phyloP scores from a whole-genome alignment of 2,888 invertebrate genomes.

The Argynnis bischoffii region DNA sequence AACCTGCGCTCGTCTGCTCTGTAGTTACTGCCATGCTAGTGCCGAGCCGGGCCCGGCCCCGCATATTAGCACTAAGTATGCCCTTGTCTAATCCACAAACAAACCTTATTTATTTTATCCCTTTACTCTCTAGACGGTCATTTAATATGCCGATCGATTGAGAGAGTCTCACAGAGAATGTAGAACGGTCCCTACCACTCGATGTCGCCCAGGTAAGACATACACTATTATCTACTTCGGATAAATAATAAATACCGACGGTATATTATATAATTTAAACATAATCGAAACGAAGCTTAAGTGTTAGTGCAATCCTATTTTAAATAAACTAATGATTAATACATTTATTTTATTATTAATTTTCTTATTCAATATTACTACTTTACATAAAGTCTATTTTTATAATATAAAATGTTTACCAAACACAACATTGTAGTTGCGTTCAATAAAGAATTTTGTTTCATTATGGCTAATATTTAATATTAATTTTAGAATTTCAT shows the following conservation, averaged over 20 bases:
- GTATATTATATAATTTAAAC: neutral
- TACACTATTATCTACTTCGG: slow-evolving; percentile 32
- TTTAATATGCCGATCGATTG: slow-evolving; percentile 84
- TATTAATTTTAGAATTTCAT: too few relatives aligned
- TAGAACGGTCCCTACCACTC: slow-evolving; percentile 81
- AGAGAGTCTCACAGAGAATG: slow-evolving; percentile 82
- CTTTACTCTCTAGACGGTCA: slow-evolving; percentile 87
- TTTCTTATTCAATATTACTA: too few relatives aligned
- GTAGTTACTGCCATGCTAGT: slow-evolving; percentile 81
- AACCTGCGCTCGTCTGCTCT: slow-evolving; percentile 82
- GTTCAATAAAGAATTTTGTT: too few relatives aligned
- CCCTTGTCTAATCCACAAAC: slow-evolving; percentile 75
- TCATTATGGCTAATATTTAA: too few relatives aligned
- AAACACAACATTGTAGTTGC: too few relatives aligned
- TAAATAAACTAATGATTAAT: too few relatives aligned
- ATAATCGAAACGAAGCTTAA: too few relatives aligned
- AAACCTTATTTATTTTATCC: slow-evolving; percentile 83
- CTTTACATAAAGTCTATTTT: too few relatives aligned
- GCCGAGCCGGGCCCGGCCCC: slow-evolving; percentile 53
- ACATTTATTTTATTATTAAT: too few relatives aligned
- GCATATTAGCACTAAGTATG: slow-evolving; percentile 75
- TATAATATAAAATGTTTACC: too few relatives aligned
- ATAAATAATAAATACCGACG: slow-evolving; percentile 13
- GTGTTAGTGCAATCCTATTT: too few relatives aligned
- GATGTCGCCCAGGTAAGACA: slow-evolving; percentile 79